Conservation (phyloP, 1,140 invertebrate species). For the Ceratina australensis region DNA sequence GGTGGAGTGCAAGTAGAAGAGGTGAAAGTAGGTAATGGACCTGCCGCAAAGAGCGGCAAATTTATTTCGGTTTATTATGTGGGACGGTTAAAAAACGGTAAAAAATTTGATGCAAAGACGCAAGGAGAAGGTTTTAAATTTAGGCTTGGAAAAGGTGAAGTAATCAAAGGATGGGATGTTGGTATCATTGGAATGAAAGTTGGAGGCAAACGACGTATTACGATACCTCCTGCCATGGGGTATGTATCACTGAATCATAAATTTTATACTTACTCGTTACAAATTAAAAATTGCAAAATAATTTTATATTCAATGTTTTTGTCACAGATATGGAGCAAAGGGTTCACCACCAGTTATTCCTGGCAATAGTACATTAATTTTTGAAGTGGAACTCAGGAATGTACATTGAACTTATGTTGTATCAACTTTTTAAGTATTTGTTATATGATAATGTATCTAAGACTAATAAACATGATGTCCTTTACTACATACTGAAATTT, state of each 20-base stretch:
- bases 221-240: constrained; percentile 91
- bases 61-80: constrained; percentile 88
- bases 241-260: constrained; percentile 79
- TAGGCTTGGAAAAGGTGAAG: constrained; percentile 89
- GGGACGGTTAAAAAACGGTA: constrained; percentile 89
- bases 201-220: constrained; percentile 92
- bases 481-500: constrained; percentile 8
- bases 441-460: constrained; percentile 38
- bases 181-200: constrained; percentile 94
- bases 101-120: constrained; percentile 87
- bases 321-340: constrained; percentile 88
- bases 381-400: constrained; percentile 92
- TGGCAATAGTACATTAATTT: constrained; percentile 89
- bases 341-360: constrained; percentile 92
- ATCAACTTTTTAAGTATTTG: constrained; percentile 5
- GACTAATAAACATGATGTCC: constrained; percentile 17
- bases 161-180: constrained; percentile 95
- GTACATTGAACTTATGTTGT: constrained; percentile 82
- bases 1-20: constrained; percentile 91
- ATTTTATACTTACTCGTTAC: neutral
- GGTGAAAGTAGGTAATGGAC: constrained; percentile 86
- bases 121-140: constrained; percentile 92
- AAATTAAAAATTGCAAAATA: neutral
- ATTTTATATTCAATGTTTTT: constrained; percentile 47
- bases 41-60: constrained; percentile 88